phyloP scores from a whole-genome alignment of 2,888 invertebrate species.

The Artemia sinica region DNA sequence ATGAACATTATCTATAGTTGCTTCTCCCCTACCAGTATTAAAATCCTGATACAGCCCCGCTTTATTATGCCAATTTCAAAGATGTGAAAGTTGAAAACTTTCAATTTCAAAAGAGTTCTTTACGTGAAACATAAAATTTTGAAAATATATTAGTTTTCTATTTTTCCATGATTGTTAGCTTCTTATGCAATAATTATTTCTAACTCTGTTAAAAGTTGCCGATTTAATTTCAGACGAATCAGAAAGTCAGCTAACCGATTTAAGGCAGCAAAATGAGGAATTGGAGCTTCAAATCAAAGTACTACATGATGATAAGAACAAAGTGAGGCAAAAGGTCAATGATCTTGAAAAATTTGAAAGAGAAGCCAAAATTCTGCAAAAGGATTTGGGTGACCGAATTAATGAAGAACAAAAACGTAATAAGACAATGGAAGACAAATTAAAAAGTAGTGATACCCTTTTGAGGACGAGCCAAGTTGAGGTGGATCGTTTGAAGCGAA shows the following conservation, averaged over 20 bases:
- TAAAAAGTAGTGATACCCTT: background rate
- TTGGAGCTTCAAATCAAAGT: background rate
- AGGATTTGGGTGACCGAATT: background rate
- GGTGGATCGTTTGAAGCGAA: background rate
- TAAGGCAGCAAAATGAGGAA: background rate
- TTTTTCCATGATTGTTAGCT: too few species aligned
- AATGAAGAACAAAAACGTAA: background rate
- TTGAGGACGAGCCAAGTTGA: background rate
- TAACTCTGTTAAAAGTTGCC: too few species aligned
- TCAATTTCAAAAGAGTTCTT: too few species aligned
- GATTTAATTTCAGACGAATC: background rate
- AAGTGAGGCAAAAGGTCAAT: background rate
- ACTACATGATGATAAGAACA: background rate
- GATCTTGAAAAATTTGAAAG: constrained; percentile 1
- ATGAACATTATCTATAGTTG: too few species aligned
- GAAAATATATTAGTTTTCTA: too few species aligned
- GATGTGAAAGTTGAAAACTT: too few species aligned
- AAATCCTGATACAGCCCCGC: too few species aligned
- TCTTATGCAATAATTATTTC: too few species aligned
- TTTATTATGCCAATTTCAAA: too few species aligned
- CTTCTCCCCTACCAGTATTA: too few species aligned
- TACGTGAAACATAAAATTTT: too few species aligned
- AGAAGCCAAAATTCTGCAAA: background rate
- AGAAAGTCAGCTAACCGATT: background rate
- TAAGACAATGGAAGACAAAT: background rate